Evolutionary conservation across 2,113 vertebrate genomes (phyloP), one percentile per base, ranked within the genome.

Genomic region (Pelmatolapia mariae): DNA sequence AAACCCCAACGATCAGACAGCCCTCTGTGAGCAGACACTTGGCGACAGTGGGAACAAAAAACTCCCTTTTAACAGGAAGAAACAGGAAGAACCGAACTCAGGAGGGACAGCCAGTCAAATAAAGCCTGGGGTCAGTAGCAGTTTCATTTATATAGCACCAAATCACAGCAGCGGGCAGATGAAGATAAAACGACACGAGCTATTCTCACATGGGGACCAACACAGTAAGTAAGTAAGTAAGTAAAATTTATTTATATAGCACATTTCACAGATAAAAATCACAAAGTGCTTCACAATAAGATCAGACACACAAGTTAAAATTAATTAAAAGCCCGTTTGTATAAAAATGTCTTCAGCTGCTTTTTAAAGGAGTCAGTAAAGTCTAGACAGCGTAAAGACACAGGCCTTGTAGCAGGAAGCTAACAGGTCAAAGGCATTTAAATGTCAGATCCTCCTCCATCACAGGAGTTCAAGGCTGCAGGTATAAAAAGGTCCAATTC

Each of bases 391-490:
- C n/a, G n/a, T n/a, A n/a, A n/a, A n/a, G n/a, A n/a, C 61, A n/a
- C 61, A 5, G 61, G 15, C 3, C 61, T 66, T 36, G 18, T 66
- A 66, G 31, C 61, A 66, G 61, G n/a, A 66, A 38, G 61, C 61
- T 38, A 66, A 66, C 61, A 66, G 10, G 0, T 38, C 33, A 61
- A 31, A 31, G 57, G 15, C 16, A 19, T 63, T 2, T 36, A 2
- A 36, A 63, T 36, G 59, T 3, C 31, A 3, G 6, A n/a, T 7
- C 10, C 59, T 15, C 12, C 0, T 63, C 4, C 16, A 24, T 57
- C 12, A 33, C 16, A 3, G 59, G 31, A 63, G 31, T n/a, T 36
- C 59, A 36, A 36, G 61, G 61, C 61, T 38, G 61, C 61, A 66
- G 10, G 4, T 38, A 38, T 66, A 33, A 1, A 66, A 66, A 38